These are phyloP conservation scores for Latheticus oryzae DNA, from an alignment of 2,888 invertebrate species.

Conservation along the genomic window DNA sequence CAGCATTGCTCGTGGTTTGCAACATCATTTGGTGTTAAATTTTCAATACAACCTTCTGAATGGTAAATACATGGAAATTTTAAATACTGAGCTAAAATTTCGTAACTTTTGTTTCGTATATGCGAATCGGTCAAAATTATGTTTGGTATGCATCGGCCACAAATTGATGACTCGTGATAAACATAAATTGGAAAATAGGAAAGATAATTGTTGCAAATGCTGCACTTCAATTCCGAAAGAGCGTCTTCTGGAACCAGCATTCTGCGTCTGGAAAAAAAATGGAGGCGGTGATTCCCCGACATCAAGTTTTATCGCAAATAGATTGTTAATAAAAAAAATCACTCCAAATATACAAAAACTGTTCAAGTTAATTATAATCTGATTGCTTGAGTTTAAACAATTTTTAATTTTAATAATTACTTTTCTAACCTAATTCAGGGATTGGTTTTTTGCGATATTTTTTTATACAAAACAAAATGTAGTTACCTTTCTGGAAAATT, in stretches of 20 bases:
- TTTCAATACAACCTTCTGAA: conserved; percentile 31
- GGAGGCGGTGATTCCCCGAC: too few species aligned
- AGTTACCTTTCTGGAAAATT: too few species aligned
- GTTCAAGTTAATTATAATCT: too few species aligned
- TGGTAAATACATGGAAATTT: conserved; percentile 48
- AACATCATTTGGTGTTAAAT: conserved; percentile 32
- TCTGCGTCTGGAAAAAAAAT: conserved; percentile 10
- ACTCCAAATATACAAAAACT: too few species aligned
- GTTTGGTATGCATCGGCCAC: conserved; percentile 42
- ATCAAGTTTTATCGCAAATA: too few species aligned
- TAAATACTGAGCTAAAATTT: conserved; percentile 43
- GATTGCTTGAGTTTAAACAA: too few species aligned
- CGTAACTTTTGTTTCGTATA: conserved; percentile 33
- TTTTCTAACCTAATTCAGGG: too few species aligned
- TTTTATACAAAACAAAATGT: too few species aligned
- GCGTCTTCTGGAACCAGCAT: conserved; percentile 24
- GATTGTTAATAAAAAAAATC: too few species aligned
- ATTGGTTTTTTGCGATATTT: too few species aligned
- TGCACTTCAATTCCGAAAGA: conserved; percentile 23
- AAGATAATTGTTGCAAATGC: conserved; percentile 24
- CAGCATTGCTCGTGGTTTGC: conserved; percentile 50
- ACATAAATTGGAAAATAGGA: conserved; percentile 38
- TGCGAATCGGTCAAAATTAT: too few species aligned
- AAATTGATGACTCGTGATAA: conserved; percentile 9
- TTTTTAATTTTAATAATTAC: too few species aligned